phyloP scores from a whole-genome alignment of 2,888 invertebrate genomes.

The Cataglyphis rosenhaueri region DNA sequence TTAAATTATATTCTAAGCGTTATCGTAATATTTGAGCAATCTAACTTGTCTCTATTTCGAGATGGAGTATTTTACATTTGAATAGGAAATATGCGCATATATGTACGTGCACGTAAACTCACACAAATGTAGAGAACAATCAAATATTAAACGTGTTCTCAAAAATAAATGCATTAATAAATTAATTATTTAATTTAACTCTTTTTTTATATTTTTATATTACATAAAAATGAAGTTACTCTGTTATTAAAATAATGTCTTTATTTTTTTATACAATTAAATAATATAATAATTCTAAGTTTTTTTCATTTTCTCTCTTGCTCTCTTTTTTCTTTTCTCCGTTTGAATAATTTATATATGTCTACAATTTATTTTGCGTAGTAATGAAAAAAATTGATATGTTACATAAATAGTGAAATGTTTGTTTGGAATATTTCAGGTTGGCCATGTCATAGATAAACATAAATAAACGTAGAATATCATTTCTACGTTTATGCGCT shows the following conservation, averaged over 20 bases:
- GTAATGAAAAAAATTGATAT: background rate
- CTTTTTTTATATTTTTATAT: background rate
- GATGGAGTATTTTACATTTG: background rate
- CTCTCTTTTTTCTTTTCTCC: background rate
- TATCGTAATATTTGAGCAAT: background rate
- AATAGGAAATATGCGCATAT: background rate
- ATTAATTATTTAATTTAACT: background rate
- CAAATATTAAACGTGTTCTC: background rate
- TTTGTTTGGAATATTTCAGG: background rate
- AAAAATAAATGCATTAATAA: background rate
- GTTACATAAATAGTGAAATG: constrained; percentile 1
- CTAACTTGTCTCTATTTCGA: background rate
- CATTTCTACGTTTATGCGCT: background rate
- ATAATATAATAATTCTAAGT: constrained; percentile 11
- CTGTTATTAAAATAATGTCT: background rate
- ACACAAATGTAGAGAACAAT: background rate
- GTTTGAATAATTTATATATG: background rate
- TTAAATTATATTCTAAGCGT: background rate
- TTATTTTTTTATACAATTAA: background rate
- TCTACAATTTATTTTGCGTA: background rate
- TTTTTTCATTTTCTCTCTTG: background rate
- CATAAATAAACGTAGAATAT: background rate
- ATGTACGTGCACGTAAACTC: background rate
- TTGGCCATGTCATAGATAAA: background rate
- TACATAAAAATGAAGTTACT: background rate